Conservation (phyloP, 2,797 vertebrate genomes). For the Onychomys arenicola region DNA sequence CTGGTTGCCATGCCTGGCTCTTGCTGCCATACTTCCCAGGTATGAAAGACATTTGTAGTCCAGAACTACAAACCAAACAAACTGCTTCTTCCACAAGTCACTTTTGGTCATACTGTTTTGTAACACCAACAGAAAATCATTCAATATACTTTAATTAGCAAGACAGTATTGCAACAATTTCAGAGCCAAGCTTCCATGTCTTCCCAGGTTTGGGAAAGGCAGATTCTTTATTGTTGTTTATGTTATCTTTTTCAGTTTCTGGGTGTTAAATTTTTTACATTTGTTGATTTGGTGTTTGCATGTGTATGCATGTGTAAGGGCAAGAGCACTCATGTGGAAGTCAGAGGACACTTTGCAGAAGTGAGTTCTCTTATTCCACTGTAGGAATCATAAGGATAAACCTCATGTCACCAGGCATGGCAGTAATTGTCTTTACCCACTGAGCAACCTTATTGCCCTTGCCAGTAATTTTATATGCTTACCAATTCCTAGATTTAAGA, state of each 20-base stretch:
- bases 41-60: too few species aligned
- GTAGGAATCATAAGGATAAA: neutral
- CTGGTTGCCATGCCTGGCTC: neutral
- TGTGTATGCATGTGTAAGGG: neutral
- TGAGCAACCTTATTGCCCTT: neutral
- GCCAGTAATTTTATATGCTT: neutral
- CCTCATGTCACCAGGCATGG: neutral
- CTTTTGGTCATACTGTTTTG: neutral
- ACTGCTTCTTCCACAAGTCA: neutral
- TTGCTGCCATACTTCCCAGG: neutral
- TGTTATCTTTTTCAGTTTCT: neutral
- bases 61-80: neutral
- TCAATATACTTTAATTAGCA: neutral
- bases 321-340: neutral
- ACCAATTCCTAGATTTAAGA: conserved; percentile 15
- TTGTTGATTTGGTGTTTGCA: neutral
- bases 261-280: neutral
- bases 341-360: neutral
- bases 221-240: neutral
- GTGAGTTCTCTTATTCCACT: neutral
- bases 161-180: neutral
- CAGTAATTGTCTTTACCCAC: neutral
- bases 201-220: neutral
- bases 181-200: neutral
- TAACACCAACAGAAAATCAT: neutral